Conservation (phyloP, 2,797 vertebrate species). For the Sebastes reedi region DNA sequence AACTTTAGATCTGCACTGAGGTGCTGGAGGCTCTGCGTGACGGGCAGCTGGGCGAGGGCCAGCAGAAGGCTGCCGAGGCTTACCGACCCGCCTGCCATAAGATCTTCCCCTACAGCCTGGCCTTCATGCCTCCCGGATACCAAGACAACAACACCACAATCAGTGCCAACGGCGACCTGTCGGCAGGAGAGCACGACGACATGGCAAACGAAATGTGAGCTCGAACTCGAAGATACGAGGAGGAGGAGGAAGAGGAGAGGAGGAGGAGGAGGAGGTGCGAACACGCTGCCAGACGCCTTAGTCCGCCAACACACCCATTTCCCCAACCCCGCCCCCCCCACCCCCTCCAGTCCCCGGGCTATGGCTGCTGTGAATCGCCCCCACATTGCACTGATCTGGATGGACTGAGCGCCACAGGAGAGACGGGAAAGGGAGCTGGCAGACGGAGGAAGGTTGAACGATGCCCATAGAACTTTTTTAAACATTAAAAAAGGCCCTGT, state of each 20-base stretch:
- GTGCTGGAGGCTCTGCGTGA: conserved; percentile 89
- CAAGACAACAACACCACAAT: conserved; percentile 92
- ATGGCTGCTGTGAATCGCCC: conserved; percentile 44
- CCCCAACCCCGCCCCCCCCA: background rate
- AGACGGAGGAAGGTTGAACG: conserved; percentile 27
- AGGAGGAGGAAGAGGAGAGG: conserved; percentile 51
- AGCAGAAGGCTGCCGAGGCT: conserved; percentile 87
- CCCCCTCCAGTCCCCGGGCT: conserved; percentile 1
- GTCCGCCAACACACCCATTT: conserved; percentile 31
- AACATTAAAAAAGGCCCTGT: conserved; percentile 78
- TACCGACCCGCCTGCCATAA: conserved; percentile 91
- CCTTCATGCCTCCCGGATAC: conserved; percentile 95
- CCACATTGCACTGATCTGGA: conserved; percentile 75
- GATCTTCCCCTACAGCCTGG: conserved; percentile 92
- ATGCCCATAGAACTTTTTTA: conserved; percentile 66
- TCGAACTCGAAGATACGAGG: conserved; percentile 34
- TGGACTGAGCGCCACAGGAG: conserved; percentile 77
- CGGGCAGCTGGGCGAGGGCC: conserved; percentile 90
- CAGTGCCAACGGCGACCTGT: conserved; percentile 94
- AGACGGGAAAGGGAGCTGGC: conserved; percentile 58
- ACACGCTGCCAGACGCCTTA: conserved; percentile 51
- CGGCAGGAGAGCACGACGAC: conserved; percentile 91
- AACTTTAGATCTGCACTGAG: conserved; percentile 88
- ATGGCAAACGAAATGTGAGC: conserved; percentile 93
- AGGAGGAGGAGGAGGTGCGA: conserved; percentile 51